These are phyloP conservation scores for Xiphorhynchus erythropygius DNA, from an alignment of 2,797 vertebrate species.

Conservation along the genomic window DNA sequence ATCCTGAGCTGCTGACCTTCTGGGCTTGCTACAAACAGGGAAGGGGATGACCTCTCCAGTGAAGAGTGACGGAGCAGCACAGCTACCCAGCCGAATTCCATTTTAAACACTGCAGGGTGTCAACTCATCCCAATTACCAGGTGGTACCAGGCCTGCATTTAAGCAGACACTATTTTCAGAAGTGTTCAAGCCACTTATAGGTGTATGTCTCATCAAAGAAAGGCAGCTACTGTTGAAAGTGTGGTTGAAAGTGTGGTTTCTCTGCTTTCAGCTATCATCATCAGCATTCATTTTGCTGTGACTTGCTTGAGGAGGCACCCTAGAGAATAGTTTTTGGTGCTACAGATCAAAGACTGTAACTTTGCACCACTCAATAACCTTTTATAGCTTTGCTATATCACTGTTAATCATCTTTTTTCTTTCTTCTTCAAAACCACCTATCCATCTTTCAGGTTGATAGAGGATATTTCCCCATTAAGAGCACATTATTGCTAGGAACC, in stretches of 20 bases:
- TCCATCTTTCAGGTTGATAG: not conserved
- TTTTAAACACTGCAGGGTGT: not conserved
- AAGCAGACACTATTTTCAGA: not conserved
- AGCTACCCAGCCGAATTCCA: not conserved
- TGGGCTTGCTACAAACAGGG: not conserved
- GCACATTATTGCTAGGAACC: not conserved
- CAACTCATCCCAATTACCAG: not conserved
- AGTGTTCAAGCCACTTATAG: not conserved
- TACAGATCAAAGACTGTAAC: not conserved
- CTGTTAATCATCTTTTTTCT: not conserved
- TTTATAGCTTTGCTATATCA: not conserved
- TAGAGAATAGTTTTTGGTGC: not conserved
- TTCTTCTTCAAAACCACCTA: not conserved
- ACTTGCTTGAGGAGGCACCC: not conserved
- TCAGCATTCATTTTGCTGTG: not conserved
- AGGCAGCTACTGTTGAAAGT: not conserved
- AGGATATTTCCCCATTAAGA: not conserved
- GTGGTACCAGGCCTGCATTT: not conserved
- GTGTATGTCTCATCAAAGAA: not conserved
- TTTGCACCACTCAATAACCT: not conserved
- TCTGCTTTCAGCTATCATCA: not conserved
- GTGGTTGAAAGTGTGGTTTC: not conserved
- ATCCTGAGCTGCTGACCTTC: not conserved
- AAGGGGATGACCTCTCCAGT: not conserved
- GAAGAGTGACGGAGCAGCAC: accelerated